Percentiles rank a stretch among this genome's conserved stretches.
These are phyloP conservation scores for Sciurus vulgaris DNA, from an alignment of 2,797 vertebrate species.

Conservation along the genomic window DNA sequence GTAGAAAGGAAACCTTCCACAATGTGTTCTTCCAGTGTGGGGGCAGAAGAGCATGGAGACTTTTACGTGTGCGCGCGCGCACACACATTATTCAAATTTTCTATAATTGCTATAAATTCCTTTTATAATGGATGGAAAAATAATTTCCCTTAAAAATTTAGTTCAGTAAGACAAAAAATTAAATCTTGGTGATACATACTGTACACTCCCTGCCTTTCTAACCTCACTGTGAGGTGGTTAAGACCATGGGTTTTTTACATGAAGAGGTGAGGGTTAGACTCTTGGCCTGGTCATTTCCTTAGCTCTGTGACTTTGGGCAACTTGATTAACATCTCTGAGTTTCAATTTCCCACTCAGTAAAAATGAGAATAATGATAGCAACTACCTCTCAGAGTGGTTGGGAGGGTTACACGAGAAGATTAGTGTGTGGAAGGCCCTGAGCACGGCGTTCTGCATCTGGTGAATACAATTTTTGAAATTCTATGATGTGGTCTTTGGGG, in stretches of 20 bases:
- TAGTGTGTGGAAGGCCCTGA: not conserved
- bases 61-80: not conserved
- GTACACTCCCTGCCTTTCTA: not conserved
- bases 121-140: conserved; percentile 7
- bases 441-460: not conserved
- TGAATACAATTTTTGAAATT: not conserved
- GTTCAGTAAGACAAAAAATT: not conserved
- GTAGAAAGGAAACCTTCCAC: not conserved
- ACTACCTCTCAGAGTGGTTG: not conserved
- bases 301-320: conserved; percentile 10
- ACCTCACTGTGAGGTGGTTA: not conserved
- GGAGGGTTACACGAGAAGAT: not conserved
- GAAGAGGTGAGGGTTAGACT: not conserved
- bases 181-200: not conserved
- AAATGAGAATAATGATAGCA: not conserved
- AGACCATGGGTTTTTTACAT: not conserved
- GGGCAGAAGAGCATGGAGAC: rapidly evolving
- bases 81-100: not conserved
- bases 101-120: not conserved
- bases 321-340: not conserved
- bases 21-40: not conserved
- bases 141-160: conserved; percentile 11
- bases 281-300: not conserved
- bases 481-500: not conserved
- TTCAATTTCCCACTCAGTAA: not conserved